Conservation (phyloP, 2,888 invertebrate genomes). For the Carcina quercana region DNA sequence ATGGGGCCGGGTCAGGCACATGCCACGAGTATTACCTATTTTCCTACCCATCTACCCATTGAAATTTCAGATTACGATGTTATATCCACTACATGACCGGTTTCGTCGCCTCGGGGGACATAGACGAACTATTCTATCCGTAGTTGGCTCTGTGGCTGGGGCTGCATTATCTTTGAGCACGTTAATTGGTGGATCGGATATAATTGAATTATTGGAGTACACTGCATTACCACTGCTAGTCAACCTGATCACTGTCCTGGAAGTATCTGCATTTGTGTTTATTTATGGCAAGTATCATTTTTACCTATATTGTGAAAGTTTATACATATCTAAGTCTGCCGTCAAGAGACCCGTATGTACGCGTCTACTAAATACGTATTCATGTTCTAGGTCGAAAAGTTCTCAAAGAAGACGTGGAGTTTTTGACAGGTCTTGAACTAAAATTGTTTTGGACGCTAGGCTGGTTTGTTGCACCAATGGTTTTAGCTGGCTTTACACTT, state of each 20-base stretch:
- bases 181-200: slow-evolving; percentile 31
- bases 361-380: background rate
- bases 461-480: slow-evolving; percentile 40
- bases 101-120: slow-evolving; percentile 37
- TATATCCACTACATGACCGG: slow-evolving; percentile 49
- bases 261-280: slow-evolving; percentile 44
- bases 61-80: slow-evolving; percentile 39
- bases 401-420: slow-evolving; percentile 50
- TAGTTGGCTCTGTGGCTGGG: slow-evolving; percentile 30
- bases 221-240: slow-evolving; percentile 39
- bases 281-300: slow-evolving; percentile 42
- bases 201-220: slow-evolving; percentile 37
- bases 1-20: too few species aligned
- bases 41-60: too few species aligned
- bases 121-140: slow-evolving; percentile 41
- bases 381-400: slow-evolving; percentile 40
- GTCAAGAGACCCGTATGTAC: background rate
- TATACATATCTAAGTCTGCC: background rate
- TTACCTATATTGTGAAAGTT: background rate
- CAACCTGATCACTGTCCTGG: slow-evolving; percentile 35
- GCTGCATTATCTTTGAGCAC: slow-evolving; percentile 26
- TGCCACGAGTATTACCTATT: too few species aligned
- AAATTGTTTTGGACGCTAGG: slow-evolving; percentile 41
- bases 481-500: slow-evolving; percentile 26
- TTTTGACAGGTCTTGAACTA: slow-evolving; percentile 36